Evolutionary conservation across 2,888 invertebrate genomes (phyloP), one percentile per base, ranked within the genome.

Genomic region (Habrosyne pyritoides): DNA sequence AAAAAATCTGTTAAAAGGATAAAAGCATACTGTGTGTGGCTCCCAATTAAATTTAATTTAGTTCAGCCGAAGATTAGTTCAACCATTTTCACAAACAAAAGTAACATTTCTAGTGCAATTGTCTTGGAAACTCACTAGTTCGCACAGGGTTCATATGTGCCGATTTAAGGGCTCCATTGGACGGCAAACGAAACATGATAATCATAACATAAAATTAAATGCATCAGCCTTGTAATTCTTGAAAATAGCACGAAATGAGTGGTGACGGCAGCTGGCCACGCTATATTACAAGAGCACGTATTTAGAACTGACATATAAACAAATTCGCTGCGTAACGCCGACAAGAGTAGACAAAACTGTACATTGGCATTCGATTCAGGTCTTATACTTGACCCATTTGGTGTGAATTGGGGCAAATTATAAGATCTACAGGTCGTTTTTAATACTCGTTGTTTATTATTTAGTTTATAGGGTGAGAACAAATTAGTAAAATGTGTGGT

Each of bases 241-340:
- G 65, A 53, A 78, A 78, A 78, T 77, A 77, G 75, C 73, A 18
- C 28, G 10, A 22, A 60, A 60, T 65, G 66, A 70, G 57, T 62
- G 60, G 69, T 57, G 53, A 53, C 60, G 68, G 66, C 77, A 75
- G 75, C 77, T 76, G 77, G 50, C 14, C 42, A 42, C 42, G 42
- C 18, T 42, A 18, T 36, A 36, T 42, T 8, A 42, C 42, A 33
- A n/a, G 36, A 42, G 18, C 42, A 42, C 42, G 42, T 42, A 42
- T 42, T 42, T 42, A 42, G 42, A 42, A 42, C 42, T 14, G 42
- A 42, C 42, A 42, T 42, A 42, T 42, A 42, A 42, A 42, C 42
- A 42, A 42, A 42, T 42, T 42, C 42, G 42, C 42, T 8, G 14
- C 42, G 42, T 42, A 42, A 42, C 42, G 42, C 42, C 42, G 42